These are phyloP conservation scores for Neolamprologus modestus DNA, from an alignment of 2,113 vertebrate genomes.

Conservation along the genomic window DNA sequence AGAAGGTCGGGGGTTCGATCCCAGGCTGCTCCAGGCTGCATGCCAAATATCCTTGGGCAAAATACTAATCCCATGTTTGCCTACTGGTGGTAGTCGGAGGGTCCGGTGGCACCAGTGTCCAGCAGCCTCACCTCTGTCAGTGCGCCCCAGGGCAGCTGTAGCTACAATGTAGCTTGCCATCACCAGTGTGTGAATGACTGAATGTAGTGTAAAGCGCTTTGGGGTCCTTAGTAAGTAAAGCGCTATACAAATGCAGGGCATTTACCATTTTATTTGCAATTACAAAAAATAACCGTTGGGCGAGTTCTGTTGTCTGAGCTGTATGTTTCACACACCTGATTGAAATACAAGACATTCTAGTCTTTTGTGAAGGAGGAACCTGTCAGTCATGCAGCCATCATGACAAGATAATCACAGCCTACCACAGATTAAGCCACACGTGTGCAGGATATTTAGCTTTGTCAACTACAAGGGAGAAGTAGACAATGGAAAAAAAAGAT, in stretches of 20 bases:
- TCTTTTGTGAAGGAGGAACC: not conserved
- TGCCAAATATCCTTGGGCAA: not conserved
- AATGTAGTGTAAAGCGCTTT: not conserved
- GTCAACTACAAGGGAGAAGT: not conserved
- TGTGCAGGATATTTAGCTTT: not conserved
- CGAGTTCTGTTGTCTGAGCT: not conserved
- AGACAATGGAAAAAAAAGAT: rapidly evolving
- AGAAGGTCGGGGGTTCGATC: rapidly evolving
- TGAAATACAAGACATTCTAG: not conserved
- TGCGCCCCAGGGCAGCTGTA: not conserved
- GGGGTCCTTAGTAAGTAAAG: not conserved
- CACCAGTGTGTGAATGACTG: not conserved
- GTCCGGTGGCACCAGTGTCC: rapidly evolving
- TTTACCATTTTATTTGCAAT: not conserved
- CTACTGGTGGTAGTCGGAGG: not conserved
- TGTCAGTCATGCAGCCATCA: not conserved
- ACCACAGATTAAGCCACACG: not conserved
- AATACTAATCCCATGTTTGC: not conserved
- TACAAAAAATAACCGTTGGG: rapidly evolving
- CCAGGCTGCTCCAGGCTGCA: not conserved
- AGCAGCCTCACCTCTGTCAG: not conserved
- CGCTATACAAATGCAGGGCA: rapidly evolving
- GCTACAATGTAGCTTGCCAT: not conserved
- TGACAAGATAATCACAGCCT: not conserved
- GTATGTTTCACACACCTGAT: not conserved